A percentile compares a stretch with the other conserved stretches of the same genome.
Conservation (phyloP, 2,888 invertebrate species). For the Thereva unica region DNA sequence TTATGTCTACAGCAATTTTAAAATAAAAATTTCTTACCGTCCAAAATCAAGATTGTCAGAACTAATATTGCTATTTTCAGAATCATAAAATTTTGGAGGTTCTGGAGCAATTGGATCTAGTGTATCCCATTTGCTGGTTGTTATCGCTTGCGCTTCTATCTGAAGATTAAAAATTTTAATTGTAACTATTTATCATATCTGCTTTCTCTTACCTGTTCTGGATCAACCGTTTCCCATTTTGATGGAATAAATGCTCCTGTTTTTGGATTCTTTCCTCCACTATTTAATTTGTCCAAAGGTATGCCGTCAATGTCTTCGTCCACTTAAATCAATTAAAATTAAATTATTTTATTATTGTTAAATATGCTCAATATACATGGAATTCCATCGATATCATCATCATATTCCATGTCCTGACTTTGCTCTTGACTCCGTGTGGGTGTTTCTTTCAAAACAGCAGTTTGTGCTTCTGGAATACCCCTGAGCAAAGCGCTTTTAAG, state of each 20-base stretch:
- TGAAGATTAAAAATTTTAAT: conserved; percentile 37
- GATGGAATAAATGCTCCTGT: conserved; percentile 82
- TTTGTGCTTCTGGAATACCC: conserved; percentile 52
- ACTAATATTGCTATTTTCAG: conserved; percentile 50
- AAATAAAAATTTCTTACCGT: conserved; percentile 6
- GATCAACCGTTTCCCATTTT: conserved; percentile 96
- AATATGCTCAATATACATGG: conserved; percentile 59
- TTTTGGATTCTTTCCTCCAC: conserved; percentile 47
- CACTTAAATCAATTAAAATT: conserved; percentile 57
- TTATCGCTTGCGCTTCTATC: conserved; percentile 80
- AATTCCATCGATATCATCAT: conserved; percentile 72
- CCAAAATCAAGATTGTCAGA: conserved; percentile 27
- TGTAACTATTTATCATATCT: not conserved
- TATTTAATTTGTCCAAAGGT: conserved; percentile 64
- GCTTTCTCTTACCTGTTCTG: conserved; percentile 64
- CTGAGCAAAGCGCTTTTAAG: conserved; percentile 69
- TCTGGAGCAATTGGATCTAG: conserved; percentile 62
- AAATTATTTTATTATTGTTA: not conserved
- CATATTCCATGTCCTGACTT: conserved; percentile 50
- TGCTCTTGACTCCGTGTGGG: conserved; percentile 45
- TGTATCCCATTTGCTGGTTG: conserved; percentile 86
- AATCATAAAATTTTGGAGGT: conserved; percentile 55
- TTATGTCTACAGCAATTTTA: not conserved
- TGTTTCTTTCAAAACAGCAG: conserved; percentile 51
- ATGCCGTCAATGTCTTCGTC: conserved; percentile 78